These are phyloP conservation scores for Stichodactyla helianthus DNA, from an alignment of 64 coral and sea anemone species.

Conservation along the genomic window DNA sequence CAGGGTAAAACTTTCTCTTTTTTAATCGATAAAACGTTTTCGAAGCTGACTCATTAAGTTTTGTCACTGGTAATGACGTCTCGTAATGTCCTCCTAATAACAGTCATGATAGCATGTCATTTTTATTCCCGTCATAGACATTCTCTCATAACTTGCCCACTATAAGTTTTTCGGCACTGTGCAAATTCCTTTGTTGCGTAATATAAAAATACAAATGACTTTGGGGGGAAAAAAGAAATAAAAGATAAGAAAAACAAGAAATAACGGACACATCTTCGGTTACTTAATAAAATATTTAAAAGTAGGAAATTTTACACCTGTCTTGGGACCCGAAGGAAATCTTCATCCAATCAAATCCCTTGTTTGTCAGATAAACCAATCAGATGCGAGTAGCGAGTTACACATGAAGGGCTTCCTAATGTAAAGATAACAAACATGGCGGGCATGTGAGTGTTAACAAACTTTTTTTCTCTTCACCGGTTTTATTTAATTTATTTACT, in stretches of 20 bases:
- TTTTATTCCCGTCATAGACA: background rate
- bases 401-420: conserved; percentile 1
- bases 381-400: conserved; percentile 8
- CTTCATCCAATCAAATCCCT: conserved; percentile 36
- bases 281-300: conserved; percentile 12
- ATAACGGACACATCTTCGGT: conserved; percentile 7
- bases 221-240: background rate
- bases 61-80: background rate
- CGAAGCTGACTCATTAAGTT: background rate
- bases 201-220: background rate
- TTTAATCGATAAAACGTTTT: background rate
- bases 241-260: background rate
- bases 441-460: background rate
- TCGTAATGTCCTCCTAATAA: background rate
- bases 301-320: conserved; percentile 36
- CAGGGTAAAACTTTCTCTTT: background rate
- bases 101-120: background rate
- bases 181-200: background rate
- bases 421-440: conserved; percentile 10
- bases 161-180: background rate
- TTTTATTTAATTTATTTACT: background rate
- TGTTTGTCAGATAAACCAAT: conserved; percentile 19
- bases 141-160: background rate
- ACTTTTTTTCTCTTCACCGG: background rate
- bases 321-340: background rate